These are phyloP conservation scores for Ascaphus truei DNA, from an alignment of 2,113 vertebrate species.

Conservation along the genomic window DNA sequence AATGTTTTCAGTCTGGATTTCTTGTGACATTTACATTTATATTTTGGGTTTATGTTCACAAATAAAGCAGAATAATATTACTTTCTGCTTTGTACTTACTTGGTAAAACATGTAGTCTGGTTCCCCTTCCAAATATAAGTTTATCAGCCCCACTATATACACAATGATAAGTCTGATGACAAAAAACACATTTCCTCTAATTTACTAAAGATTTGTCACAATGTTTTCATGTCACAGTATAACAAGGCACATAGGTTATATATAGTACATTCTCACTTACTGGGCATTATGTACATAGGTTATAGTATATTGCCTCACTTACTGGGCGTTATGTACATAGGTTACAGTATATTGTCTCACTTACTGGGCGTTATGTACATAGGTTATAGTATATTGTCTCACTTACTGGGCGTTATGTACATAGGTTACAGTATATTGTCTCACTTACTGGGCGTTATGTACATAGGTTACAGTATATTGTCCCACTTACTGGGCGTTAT, in stretches of 20 bases:
- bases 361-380: neutral
- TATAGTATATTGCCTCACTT: neutral
- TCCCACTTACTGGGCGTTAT: neutral
- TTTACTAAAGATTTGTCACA: slow-evolving; percentile 26
- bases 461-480: too few species aligned
- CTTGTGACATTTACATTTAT: too few species aligned
- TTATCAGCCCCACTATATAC: slow-evolving; percentile 40
- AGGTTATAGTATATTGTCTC: neutral
- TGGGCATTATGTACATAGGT: neutral
- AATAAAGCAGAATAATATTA: neutral
- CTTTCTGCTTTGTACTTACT: neutral
- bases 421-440: neutral
- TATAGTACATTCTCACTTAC: neutral
- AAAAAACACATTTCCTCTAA: slow-evolving; percentile 43
- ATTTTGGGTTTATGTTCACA: slow-evolving; percentile 9
- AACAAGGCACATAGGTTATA: neutral
- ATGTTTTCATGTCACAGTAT: slow-evolving; percentile 32
- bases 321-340: too few species aligned
- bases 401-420: neutral
- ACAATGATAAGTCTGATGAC: too few species aligned
- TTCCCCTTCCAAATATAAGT: neutral
- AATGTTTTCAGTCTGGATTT: too few species aligned
- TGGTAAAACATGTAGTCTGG: neutral
- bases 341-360: neutral
- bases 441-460: slow-evolving; percentile 48